phyloP scores from a whole-genome alignment of 2,113 vertebrate genomes.

The Circaetus cinerascens region DNA sequence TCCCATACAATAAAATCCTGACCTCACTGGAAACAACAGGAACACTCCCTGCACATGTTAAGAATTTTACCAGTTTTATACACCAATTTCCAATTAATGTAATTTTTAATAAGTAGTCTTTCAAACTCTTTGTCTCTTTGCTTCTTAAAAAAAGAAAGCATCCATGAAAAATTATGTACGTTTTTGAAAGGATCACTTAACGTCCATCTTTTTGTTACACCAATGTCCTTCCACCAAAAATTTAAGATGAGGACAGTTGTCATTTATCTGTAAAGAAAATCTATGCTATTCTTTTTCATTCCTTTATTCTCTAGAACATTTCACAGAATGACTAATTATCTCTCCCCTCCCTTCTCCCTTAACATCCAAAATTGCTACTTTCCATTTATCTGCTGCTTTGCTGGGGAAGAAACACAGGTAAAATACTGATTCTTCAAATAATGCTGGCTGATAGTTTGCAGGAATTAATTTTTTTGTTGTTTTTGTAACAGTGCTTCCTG shows the following conservation, averaged over 20 bases:
- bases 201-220: not conserved
- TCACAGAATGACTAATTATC: not conserved
- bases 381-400: not conserved
- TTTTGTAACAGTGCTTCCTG: not conserved
- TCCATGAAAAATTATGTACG: not conserved
- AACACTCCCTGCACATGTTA: not conserved
- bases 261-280: not conserved
- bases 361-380: not conserved
- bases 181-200: not conserved
- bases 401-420: not conserved
- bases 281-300: not conserved
- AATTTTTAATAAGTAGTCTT: not conserved
- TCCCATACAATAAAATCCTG: conserved; percentile 10
- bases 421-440: not conserved
- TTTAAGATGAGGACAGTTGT: not conserved
- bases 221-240: not conserved
- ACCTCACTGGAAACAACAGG: not conserved
- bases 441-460: not conserved
- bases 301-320: not conserved
- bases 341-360: not conserved
- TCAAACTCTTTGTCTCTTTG: not conserved
- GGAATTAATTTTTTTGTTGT: not conserved
- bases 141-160: not conserved
- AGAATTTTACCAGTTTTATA: not conserved
- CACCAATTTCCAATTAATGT: not conserved